Conservation (phyloP, 2,797 vertebrate species). For the Huso huso region DNA sequence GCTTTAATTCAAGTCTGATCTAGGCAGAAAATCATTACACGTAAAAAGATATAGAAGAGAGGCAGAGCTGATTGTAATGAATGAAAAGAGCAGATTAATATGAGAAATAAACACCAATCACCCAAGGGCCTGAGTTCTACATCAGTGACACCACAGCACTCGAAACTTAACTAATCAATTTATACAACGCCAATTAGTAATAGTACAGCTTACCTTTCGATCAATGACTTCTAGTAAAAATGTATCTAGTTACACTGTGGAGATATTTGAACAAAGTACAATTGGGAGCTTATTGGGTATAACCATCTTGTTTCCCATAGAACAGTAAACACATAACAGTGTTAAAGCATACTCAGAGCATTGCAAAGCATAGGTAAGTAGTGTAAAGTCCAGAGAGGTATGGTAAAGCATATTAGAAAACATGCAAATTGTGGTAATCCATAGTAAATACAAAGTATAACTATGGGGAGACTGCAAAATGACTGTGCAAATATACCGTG, state of each 20-base stretch:
- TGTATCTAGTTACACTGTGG: slow-evolving; percentile 50
- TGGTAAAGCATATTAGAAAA: too few relatives aligned
- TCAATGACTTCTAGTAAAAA: slow-evolving; percentile 47
- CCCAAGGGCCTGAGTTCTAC: slow-evolving; percentile 29
- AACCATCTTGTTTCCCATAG: too few relatives aligned
- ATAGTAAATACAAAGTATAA: too few relatives aligned
- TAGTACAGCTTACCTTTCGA: slow-evolving; percentile 30
- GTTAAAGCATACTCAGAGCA: too few relatives aligned
- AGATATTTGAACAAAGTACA: slow-evolving; percentile 28
- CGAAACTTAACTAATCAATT: slow-evolving; percentile 44
- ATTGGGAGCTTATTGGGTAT: slow-evolving; percentile 43
- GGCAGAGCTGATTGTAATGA: slow-evolving; percentile 36
- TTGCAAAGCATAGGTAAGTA: too few relatives aligned
- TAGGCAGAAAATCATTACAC: slow-evolving; percentile 56
- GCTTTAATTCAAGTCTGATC: slow-evolving; percentile 36
- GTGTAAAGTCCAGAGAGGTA: too few relatives aligned
- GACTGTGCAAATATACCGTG: too few relatives aligned
- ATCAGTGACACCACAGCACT: slow-evolving; percentile 35
- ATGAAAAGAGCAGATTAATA: slow-evolving; percentile 53
- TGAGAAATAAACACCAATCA: slow-evolving; percentile 36
- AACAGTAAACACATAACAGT: too few relatives aligned
- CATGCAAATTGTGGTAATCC: too few relatives aligned
- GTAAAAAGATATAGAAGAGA: slow-evolving; percentile 55
- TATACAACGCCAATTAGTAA: slow-evolving; percentile 38
- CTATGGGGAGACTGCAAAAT: too few relatives aligned